A percentile compares a stretch with the other conserved stretches of the same genome.
Conservation (phyloP, 2,888 invertebrate genomes). For the Drosophila acutilabella region DNA sequence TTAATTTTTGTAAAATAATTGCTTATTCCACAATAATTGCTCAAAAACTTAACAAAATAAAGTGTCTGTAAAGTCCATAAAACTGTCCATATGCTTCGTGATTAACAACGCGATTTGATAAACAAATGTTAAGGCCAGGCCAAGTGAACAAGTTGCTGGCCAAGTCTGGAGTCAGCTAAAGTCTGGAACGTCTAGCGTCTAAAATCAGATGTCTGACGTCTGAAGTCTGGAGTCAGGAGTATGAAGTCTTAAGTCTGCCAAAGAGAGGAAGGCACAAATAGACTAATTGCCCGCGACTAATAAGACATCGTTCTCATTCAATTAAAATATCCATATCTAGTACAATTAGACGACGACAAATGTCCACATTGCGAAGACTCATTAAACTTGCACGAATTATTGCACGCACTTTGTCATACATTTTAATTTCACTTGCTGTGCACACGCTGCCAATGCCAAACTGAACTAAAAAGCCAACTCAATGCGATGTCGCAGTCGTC, state of each 20-base stretch:
- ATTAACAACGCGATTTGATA: slow-evolving; percentile 33
- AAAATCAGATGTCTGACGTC: neutral
- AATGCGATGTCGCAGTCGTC: neutral
- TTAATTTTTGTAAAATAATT: no score
- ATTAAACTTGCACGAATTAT: slow-evolving; percentile 83
- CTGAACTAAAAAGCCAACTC: slow-evolving; percentile 2
- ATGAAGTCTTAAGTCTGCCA: slow-evolving; percentile 6
- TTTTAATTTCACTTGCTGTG: slow-evolving; percentile 82
- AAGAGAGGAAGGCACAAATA: slow-evolving; percentile 53
- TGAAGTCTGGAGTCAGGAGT: slow-evolving; percentile 15
- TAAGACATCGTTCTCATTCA: slow-evolving; percentile 82
- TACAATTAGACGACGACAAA: slow-evolving; percentile 82
- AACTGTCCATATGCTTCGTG: slow-evolving; percentile 27
- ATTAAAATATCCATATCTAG: slow-evolving; percentile 84
- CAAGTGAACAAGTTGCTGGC: slow-evolving; percentile 25
- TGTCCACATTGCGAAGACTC: slow-evolving; percentile 78
- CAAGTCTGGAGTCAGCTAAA: slow-evolving; percentile 29
- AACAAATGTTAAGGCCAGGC: slow-evolving; percentile 40
- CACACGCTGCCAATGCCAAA: slow-evolving; percentile 35
- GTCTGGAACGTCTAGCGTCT: slow-evolving; percentile 11
- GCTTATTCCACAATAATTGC: no score
- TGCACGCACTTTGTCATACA: slow-evolving; percentile 85
- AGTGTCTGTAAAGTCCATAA: neutral
- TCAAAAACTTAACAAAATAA: no score
- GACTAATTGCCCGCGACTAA: slow-evolving; percentile 77